Evolutionary conservation across 2,888 invertebrate genomes (phyloP).

Genomic region (Lordiphosa fenestrarum): DNA sequence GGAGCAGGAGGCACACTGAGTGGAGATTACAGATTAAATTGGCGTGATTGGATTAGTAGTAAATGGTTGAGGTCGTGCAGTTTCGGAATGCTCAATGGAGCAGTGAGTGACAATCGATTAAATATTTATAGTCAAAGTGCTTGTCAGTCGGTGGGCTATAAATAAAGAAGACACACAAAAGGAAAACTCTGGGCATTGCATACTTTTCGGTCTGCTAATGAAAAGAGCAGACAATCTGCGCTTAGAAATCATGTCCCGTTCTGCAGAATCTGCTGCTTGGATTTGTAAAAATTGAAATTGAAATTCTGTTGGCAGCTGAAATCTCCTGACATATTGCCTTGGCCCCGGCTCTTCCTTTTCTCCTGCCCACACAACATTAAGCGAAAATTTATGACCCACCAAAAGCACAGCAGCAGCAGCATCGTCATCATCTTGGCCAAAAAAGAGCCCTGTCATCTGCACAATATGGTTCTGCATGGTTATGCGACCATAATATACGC

Average conservation of each 20-base stretch:
- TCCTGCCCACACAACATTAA: conserved; percentile 2
- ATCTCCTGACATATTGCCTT: conserved; percentile 9
- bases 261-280: not conserved
- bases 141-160: too few relatives aligned
- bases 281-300: conserved; percentile 1
- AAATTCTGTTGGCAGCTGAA: conserved; percentile 4
- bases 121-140: too few relatives aligned
- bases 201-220: too few relatives aligned
- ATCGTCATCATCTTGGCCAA: conserved; percentile 10
- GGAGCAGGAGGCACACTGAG: not conserved
- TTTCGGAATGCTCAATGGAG: not conserved
- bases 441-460: conserved; percentile 25
- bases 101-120: conserved; percentile 1
- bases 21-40: conserved; percentile 16
- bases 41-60: conserved; percentile 23
- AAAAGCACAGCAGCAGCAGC: conserved; percentile 1
- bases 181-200: too few relatives aligned
- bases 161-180: too few relatives aligned
- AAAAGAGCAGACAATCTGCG: too few relatives aligned
- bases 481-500: conserved; percentile 44
- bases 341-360: not conserved
- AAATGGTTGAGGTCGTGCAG: not conserved
- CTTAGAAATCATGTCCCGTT: too few relatives aligned
- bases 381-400: conserved; percentile 7
- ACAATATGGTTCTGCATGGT: conserved; percentile 53